Percentiles rank a stretch among this genome's conserved stretches.
Evolutionary conservation across 2,888 invertebrate species (phyloP).

Genomic region (Taphrorychus bicolor): DNA sequence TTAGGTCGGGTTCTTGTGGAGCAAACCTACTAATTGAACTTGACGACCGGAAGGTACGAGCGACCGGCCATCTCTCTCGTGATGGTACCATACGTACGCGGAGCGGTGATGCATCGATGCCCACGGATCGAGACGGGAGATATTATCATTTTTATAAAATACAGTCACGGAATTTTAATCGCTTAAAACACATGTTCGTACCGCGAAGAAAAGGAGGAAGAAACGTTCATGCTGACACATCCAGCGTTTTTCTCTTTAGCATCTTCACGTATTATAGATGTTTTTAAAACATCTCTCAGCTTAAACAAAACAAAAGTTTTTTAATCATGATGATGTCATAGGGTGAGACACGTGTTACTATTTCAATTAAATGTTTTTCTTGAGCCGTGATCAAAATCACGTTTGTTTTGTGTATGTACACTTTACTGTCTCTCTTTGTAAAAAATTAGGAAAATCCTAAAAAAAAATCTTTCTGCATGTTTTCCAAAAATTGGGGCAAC

Average conservation of each 20-base stretch:
- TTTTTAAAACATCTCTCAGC: too few relatives aligned
- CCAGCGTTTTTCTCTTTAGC: not conserved
- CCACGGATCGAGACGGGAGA: slow-evolving; percentile 27
- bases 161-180: slow-evolving; percentile 39
- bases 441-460: too few relatives aligned
- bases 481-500: too few relatives aligned
- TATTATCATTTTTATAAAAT: slow-evolving; percentile 38
- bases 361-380: too few relatives aligned
- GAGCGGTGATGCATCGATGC: slow-evolving; percentile 29
- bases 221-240: slow-evolving; percentile 7
- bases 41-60: slow-evolving; percentile 31
- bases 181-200: slow-evolving; percentile 28
- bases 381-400: too few relatives aligned
- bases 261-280: too few relatives aligned
- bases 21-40: slow-evolving; percentile 24
- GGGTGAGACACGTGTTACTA: too few relatives aligned
- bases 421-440: too few relatives aligned
- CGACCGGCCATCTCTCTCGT: slow-evolving; percentile 13
- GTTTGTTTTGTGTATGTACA: too few relatives aligned
- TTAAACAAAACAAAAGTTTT: too few relatives aligned
- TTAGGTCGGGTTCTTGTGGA: slow-evolving; percentile 31
- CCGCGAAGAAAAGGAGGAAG: slow-evolving; percentile 14
- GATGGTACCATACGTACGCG: slow-evolving; percentile 17
- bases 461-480: too few relatives aligned
- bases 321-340: too few relatives aligned